These are phyloP conservation scores for Alauda arvensis DNA, from an alignment of 2,797 vertebrate genomes.

Conservation along the genomic window DNA sequence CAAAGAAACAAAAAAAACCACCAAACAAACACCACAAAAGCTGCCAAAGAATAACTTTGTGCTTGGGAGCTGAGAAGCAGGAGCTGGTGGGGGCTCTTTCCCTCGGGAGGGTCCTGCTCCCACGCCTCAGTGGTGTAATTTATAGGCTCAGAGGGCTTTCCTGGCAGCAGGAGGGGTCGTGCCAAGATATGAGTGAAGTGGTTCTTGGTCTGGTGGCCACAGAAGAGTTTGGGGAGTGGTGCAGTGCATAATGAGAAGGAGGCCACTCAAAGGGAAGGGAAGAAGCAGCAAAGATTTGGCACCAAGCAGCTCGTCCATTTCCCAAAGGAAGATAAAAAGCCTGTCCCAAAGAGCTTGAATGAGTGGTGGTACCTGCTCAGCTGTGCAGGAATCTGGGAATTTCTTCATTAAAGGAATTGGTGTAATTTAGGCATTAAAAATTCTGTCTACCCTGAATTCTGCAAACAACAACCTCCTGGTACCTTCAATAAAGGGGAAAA, in stretches of 20 bases:
- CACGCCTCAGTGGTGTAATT: neutral
- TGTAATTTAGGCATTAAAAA: neutral
- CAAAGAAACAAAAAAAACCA: neutral
- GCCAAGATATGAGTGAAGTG: neutral
- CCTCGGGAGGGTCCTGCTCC: neutral
- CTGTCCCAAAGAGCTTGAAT: neutral
- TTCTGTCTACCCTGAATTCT: neutral
- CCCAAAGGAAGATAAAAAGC: neutral
- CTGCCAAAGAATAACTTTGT: neutral
- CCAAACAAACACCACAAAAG: neutral
- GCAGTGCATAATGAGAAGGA: fast-evolving
- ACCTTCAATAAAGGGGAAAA: neutral
- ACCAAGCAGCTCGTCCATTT: neutral
- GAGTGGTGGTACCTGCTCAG: neutral
- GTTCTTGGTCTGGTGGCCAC: neutral
- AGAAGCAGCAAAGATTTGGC: neutral
- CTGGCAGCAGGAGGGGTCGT: neutral
- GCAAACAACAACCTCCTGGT: neutral
- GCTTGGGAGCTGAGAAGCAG: neutral
- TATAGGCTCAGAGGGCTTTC: neutral
- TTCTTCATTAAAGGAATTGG: neutral
- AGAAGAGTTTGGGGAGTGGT: neutral
- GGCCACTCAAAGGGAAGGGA: neutral
- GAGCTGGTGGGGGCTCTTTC: neutral
- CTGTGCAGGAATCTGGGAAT: neutral